These are phyloP conservation scores for Oreohelix idahoensis DNA, from an alignment of 1,140 invertebrate species.

Conservation along the genomic window DNA sequence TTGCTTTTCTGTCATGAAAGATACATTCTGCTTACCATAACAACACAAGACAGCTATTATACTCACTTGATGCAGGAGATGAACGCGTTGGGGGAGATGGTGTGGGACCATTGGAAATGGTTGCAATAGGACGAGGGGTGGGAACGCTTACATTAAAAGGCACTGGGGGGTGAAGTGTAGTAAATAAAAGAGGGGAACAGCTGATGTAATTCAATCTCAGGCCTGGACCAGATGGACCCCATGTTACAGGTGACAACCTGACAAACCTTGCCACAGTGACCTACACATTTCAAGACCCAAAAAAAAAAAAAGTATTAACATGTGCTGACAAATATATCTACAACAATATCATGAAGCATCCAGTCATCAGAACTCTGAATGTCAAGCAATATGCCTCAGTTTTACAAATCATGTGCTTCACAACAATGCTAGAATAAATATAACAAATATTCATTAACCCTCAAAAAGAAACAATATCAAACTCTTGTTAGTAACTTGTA, in stretches of 20 bases:
- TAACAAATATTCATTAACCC: too few species aligned
- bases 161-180: not conserved
- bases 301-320: not conserved
- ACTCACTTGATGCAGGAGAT: not conserved
- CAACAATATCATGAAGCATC: too few species aligned
- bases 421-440: too few species aligned
- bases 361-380: too few species aligned
- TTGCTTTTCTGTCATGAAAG: too few species aligned
- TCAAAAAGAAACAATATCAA: too few species aligned
- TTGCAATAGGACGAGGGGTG: not conserved
- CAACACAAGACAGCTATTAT: not conserved
- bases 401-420: too few species aligned
- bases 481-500: too few species aligned
- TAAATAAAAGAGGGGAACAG: constrained; percentile 24
- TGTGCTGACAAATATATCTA: too few species aligned
- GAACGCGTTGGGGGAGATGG: not conserved
- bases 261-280: constrained; percentile 47
- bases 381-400: too few species aligned
- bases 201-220: constrained; percentile 55
- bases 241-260: constrained; percentile 43
- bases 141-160: not conserved
- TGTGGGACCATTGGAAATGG: not conserved
- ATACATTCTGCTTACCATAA: not conserved
- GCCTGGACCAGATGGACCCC: constrained; percentile 44
- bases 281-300: not conserved